Base-by-base conservation (phyloP, 2,797 vertebrate species). In the Siniperca obscura region DNA sequence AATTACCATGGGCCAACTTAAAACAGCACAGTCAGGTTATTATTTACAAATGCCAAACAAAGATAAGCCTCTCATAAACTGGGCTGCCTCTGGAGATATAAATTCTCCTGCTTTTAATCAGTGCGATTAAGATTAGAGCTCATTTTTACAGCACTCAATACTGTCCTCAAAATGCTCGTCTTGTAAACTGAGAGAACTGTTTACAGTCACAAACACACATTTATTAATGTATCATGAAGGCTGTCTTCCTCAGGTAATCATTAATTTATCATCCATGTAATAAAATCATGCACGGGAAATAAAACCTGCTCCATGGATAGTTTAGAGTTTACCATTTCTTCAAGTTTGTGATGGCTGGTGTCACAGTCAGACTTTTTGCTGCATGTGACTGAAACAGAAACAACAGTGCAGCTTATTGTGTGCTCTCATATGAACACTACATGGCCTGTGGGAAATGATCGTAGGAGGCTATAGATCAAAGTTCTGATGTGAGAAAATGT, bases 391-490 rank as follows among this genome's bases (percentile, higher is more conserved):
- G 81, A 70, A 62, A 46, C 27, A 84, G 75, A 89, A 90, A 88
- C 85, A 90, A 95, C 92, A 94, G 88, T 80, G 88, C 75, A 57
- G 78, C 85, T 85, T 89, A 92, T 94, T 95, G 93, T 95, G 84
- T 25, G 65, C 81, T 55, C 70, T 86, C 78, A 53, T 81, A 84
- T 56, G 84, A 91, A 91, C 89, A 75, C 90, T 61, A 74, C 77
- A 21, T 5, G 53, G 89, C 53, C 79, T 89, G 92, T 93, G 90
- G 90, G 86, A 90, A 89, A 88, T 60, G 42, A 50, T 78, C 34
- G 93, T 91, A 87, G 91, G 93, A 93, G 93, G 92, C 61, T 53
- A 42, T 55, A 86, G 90, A 93, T 92, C 89, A 94, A 94, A 90
- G 90, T 83, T 80, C 36, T 80, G 90, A 94, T 87, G 85, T 73